These are phyloP conservation scores for Cryptus armator DNA, from an alignment of 2,888 invertebrate species.

Conservation along the genomic window DNA sequence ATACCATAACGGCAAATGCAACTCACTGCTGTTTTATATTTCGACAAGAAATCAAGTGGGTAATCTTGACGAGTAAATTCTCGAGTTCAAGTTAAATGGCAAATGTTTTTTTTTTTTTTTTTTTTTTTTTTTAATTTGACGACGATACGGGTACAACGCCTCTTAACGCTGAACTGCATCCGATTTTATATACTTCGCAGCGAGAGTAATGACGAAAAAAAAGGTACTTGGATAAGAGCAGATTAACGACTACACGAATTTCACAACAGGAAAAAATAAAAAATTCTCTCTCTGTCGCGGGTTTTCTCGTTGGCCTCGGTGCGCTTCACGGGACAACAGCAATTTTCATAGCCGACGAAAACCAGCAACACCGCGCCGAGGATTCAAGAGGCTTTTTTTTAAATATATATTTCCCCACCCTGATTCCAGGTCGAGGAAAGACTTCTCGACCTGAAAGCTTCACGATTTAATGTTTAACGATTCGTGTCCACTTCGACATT, in stretches of 20 bases:
- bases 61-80: background rate
- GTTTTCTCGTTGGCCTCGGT: slow-evolving; percentile 17
- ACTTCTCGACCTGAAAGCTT: background rate
- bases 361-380: slow-evolving; percentile 6
- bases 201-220: slow-evolving; percentile 5
- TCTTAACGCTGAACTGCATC: background rate
- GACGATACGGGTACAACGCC: background rate
- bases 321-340: slow-evolving; percentile 51
- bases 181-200: background rate
- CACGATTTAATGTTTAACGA: slow-evolving; percentile 35
- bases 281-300: background rate
- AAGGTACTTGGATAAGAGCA: background rate
- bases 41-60: background rate
- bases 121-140: background rate
- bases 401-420: slow-evolving; percentile 1
- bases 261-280: slow-evolving; percentile 9
- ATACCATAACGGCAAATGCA: no score
- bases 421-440: slow-evolving; percentile 18
- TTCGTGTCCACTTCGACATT: slow-evolving; percentile 20
- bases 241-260: background rate
- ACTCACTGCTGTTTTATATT: no score
- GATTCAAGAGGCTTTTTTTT: slow-evolving; percentile 24
- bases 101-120: background rate
- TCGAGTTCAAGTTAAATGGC: background rate
- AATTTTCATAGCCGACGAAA: slow-evolving; percentile 48